A percentile compares a stretch with the other conserved stretches of the same genome.
Evolutionary conservation across 2,888 invertebrate species (phyloP).

Genomic region (Rhamnusium bicolor): DNA sequence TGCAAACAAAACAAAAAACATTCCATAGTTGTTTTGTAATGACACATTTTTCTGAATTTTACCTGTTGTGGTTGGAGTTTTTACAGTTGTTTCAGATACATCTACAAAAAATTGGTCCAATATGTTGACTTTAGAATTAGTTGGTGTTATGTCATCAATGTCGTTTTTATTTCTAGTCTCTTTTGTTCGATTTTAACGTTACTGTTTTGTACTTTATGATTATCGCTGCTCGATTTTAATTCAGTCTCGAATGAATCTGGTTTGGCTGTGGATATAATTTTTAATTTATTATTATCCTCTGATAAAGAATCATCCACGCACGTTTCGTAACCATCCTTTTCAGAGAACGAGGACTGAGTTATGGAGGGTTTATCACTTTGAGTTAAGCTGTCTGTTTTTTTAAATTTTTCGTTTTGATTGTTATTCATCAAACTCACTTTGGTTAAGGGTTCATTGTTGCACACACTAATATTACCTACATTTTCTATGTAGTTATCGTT

Average conservation of each 20-base stretch:
- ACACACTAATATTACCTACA: slow-evolving; percentile 35
- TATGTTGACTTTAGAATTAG: slow-evolving; percentile 61
- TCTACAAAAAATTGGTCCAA: slow-evolving; percentile 50
- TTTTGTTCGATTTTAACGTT: slow-evolving; percentile 37
- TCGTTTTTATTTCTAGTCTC: slow-evolving; percentile 38
- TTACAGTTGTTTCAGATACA: slow-evolving; percentile 40
- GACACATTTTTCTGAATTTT: not conserved
- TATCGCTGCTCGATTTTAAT: slow-evolving; percentile 17
- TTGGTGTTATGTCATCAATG: slow-evolving; percentile 61
- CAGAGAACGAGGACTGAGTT: slow-evolving; percentile 50
- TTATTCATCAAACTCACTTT: slow-evolving; percentile 8
- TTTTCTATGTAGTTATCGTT: slow-evolving; percentile 56
- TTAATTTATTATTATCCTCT: slow-evolving; percentile 58
- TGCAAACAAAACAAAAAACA: too few species aligned
- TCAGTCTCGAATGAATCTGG: slow-evolving; percentile 37
- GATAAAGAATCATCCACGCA: slow-evolving; percentile 77
- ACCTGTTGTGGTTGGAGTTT: slow-evolving; percentile 41
- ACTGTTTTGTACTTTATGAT: slow-evolving; percentile 46
- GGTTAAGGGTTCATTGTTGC: slow-evolving; percentile 6
- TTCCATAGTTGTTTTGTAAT: not conserved
- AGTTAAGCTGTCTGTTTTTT: slow-evolving; percentile 55
- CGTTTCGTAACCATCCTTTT: slow-evolving; percentile 75
- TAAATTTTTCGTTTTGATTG: slow-evolving; percentile 39
- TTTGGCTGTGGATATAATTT: slow-evolving; percentile 1
- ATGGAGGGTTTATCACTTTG: slow-evolving; percentile 58